These are phyloP conservation scores for Capitella teleta DNA, from an alignment of 1,140 invertebrate species.

Conservation along the genomic window DNA sequence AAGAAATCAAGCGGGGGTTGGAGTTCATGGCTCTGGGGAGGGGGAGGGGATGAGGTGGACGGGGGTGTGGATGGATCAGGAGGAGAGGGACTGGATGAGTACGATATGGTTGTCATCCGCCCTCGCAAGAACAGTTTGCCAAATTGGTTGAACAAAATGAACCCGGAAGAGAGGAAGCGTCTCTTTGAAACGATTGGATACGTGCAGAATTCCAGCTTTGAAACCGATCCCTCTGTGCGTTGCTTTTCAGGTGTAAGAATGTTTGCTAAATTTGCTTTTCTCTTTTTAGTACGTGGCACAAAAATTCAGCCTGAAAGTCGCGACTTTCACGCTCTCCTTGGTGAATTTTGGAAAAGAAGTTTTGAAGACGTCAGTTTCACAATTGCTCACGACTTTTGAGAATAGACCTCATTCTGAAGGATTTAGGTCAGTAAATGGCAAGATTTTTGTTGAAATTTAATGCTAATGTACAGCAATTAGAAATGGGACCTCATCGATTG, in stretches of 20 bases:
- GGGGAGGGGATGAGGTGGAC: constrained; percentile 19
- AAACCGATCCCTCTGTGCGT: constrained; percentile 17
- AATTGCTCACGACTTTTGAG: constrained; percentile 60
- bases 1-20: constrained; percentile 20
- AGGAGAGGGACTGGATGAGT: too few species aligned
- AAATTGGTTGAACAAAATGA: constrained; percentile 53
- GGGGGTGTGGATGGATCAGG: constrained; percentile 19
- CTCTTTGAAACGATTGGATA: constrained; percentile 54
- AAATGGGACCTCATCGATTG: too few species aligned
- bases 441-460: too few species aligned
- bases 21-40: constrained; percentile 16
- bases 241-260: neutral
- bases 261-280: neutral
- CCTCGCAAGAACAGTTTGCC: neutral
- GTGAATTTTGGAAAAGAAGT: constrained; percentile 61
- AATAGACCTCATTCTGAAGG: constrained; percentile 58
- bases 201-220: constrained; percentile 32
- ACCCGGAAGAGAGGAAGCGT: constrained; percentile 52
- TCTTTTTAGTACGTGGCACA: constrained; percentile 44
- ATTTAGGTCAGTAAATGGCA: constrained; percentile 41
- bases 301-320: constrained; percentile 66
- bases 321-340: constrained; percentile 59
- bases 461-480: too few species aligned
- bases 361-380: constrained; percentile 59
- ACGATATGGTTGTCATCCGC: constrained; percentile 11